Evolutionary conservation across 1,140 invertebrate genomes (phyloP).

Genomic region (Pseudomyrmex concolor): DNA sequence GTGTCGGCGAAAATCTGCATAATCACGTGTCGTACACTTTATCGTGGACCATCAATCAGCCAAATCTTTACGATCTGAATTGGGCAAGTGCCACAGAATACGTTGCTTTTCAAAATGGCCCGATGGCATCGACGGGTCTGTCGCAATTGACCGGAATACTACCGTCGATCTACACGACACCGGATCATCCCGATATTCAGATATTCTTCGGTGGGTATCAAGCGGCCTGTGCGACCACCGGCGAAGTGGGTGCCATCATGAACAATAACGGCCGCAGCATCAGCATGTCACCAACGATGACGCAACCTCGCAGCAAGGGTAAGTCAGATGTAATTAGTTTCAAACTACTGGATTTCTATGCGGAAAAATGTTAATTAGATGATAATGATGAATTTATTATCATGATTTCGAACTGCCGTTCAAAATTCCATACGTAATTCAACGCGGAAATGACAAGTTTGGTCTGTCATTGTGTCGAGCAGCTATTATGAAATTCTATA

Average conservation of each 20-base stretch:
- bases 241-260: slow-evolving; percentile 83
- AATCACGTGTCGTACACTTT: slow-evolving; percentile 89
- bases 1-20: slow-evolving; percentile 91
- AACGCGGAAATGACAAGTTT: slow-evolving; percentile 19
- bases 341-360: background rate
- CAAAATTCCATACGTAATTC: slow-evolving; percentile 32
- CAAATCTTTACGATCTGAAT: slow-evolving; percentile 86
- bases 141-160: slow-evolving; percentile 88
- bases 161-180: slow-evolving; percentile 86
- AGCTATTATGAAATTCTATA: slow-evolving; percentile 29
- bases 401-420: background rate
- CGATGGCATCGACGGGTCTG: slow-evolving; percentile 87
- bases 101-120: slow-evolving; percentile 86
- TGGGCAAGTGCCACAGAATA: slow-evolving; percentile 88
- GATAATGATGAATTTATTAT: slow-evolving; percentile 40
- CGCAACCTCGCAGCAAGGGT: slow-evolving; percentile 86
- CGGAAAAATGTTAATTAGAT: slow-evolving; percentile 27
- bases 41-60: slow-evolving; percentile 84
- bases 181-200: slow-evolving; percentile 88
- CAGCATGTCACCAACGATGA: slow-evolving; percentile 83
- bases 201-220: slow-evolving; percentile 89
- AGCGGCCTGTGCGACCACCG: slow-evolving; percentile 87
- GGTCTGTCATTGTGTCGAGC: too few relatives aligned
- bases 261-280: slow-evolving; percentile 87
- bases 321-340: slow-evolving; percentile 36